These are phyloP conservation scores for Serripes groenlandicus DNA, from an alignment of 2,888 invertebrate species.

Conservation along the genomic window DNA sequence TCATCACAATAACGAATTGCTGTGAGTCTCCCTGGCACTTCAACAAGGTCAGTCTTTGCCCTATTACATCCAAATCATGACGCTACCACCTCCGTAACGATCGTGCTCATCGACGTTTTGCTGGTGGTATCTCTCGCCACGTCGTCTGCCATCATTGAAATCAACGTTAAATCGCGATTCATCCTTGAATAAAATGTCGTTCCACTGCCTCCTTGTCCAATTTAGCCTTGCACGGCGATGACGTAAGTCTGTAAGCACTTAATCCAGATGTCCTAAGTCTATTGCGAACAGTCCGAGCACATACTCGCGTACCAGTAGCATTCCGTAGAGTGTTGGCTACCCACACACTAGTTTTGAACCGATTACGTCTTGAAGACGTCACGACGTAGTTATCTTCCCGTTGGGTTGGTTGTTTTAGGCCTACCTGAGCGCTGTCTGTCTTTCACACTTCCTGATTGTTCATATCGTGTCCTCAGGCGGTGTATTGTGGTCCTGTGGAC, in stretches of 20 bases:
- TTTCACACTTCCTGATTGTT: slow-evolving; percentile 20
- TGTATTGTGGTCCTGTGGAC: slow-evolving; percentile 14
- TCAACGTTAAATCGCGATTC: slow-evolving; percentile 42
- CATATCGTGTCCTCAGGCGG: slow-evolving; percentile 8
- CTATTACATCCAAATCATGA: slow-evolving; percentile 54
- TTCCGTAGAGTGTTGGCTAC: not conserved
- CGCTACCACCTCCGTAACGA: slow-evolving; percentile 54
- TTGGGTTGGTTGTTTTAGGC: slow-evolving; percentile 15
- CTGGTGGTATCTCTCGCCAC: slow-evolving; percentile 27
- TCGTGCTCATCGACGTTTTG: slow-evolving; percentile 35
- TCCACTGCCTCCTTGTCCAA: slow-evolving; percentile 25
- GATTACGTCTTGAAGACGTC: slow-evolving; percentile 6
- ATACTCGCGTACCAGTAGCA: not conserved
- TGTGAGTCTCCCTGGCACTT: slow-evolving; percentile 31
- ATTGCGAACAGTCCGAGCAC: not conserved
- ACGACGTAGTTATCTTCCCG: slow-evolving; percentile 5
- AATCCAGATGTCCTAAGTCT: no score
- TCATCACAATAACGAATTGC: slow-evolving; percentile 49
- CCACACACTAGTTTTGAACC: not conserved
- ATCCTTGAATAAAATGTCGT: slow-evolving; percentile 29
- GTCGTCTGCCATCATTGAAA: slow-evolving; percentile 24
- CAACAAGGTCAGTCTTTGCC: slow-evolving; percentile 27
- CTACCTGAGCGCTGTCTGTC: slow-evolving; percentile 35
- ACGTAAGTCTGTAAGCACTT: no score
- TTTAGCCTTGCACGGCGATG: not conserved